These are phyloP conservation scores for Lathamus discolor DNA, from an alignment of 2,113 vertebrate species.

Conservation along the genomic window DNA sequence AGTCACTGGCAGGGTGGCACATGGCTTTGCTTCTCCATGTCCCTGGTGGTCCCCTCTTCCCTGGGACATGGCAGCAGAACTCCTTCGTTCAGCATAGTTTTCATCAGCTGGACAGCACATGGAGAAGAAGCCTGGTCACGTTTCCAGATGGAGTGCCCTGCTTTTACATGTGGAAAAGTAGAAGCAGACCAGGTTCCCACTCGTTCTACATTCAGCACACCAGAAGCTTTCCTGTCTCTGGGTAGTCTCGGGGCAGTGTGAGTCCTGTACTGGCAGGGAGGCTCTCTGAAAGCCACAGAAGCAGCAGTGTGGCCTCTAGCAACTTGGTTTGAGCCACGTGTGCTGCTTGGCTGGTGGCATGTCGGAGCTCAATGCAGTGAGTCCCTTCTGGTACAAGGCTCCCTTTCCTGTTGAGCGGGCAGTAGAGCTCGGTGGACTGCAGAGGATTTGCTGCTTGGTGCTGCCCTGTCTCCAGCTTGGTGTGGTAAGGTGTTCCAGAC, in stretches of 20 bases:
- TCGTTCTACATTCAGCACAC: neutral
- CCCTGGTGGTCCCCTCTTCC: neutral
- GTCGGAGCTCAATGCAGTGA: neutral
- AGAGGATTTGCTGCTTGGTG: neutral
- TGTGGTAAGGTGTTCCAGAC: neutral
- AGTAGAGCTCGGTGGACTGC: neutral
- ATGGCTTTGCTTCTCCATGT: neutral
- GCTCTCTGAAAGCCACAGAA: neutral
- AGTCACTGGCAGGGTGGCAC: neutral
- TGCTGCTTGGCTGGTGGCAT: neutral
- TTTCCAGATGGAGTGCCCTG: neutral
- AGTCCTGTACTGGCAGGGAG: neutral
- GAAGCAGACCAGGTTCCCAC: neutral
- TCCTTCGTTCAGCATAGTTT: rapidly evolving
- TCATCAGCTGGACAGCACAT: neutral
- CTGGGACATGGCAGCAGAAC: neutral
- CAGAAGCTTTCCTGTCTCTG: neutral
- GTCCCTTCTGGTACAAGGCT: neutral
- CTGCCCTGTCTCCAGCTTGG: neutral
- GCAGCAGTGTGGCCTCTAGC: neutral
- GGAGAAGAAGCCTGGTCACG: neutral
- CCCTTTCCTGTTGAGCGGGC: neutral
- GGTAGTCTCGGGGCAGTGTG: rapidly evolving
- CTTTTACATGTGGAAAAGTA: neutral
- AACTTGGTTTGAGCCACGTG: rapidly evolving